Evolutionary conservation across 2,797 vertebrate species (phyloP), one percentile per base, ranked within the genome.

Genomic region (Syngnathus acus): DNA sequence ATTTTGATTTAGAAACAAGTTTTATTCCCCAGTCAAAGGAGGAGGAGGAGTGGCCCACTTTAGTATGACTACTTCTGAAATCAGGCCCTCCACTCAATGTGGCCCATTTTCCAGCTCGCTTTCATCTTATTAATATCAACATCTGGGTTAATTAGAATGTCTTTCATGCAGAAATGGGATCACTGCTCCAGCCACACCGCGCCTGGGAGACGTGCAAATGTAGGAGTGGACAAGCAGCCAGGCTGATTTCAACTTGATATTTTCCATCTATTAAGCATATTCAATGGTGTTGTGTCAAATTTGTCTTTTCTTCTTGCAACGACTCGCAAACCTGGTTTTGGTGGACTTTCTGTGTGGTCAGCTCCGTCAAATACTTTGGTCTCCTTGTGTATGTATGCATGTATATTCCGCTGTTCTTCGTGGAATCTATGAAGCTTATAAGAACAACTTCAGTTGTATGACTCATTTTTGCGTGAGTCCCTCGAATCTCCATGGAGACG

Each of bases 101-200:
- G 90, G 75, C 84, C 89, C 75, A 84, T 74, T 92, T 92, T 82
- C 61, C 80, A 82, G 88, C 86, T 87, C 78, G 81, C 82, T 88
- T 92, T 89, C 80, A 81, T 89, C 78, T 85, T 92, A 92, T 91
- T 90, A 91, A 91, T 91, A 90, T 84, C 88, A 72, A 86, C 83
- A 91, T 92, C 83, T 93, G 89, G 92, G 92, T 91, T 93, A 92
- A 92, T 92, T 88, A 91, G 89, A 77, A 89, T 74, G 53, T 62
- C 76, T 82, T 86, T 82, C 76, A 76, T 84, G 71, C 73, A 81
- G 82, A 88, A 90, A 84, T 86, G 79, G 78, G 85, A 90, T 74
- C 83, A 79, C 75, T 68, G 67, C 74, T 75, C 45, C 57, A 76
- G 74, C 78, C 83, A 76, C 74, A 65, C 79, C 69, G 72, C 77